Conservation (phyloP, 2,888 invertebrate genomes). For the Polyommatus iphigenia region DNA sequence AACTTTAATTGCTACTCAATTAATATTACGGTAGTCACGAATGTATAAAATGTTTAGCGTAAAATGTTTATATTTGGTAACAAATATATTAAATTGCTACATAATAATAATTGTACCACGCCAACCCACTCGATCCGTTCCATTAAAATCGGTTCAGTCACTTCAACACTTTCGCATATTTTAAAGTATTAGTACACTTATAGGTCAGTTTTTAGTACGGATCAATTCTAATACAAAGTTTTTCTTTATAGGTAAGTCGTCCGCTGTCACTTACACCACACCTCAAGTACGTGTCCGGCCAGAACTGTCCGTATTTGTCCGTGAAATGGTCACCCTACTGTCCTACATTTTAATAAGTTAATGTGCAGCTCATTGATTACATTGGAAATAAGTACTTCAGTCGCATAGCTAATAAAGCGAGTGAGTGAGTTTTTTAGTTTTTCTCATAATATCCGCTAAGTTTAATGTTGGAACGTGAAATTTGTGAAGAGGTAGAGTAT, state of each 20-base stretch:
- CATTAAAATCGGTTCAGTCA: too few species aligned
- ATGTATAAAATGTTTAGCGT: not conserved
- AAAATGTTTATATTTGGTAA: not conserved
- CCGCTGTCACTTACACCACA: conserved; percentile 32
- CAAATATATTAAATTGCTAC: not conserved
- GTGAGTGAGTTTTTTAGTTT: not conserved
- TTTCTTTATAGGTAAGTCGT: not conserved
- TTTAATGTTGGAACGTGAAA: too few species aligned
- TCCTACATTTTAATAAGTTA: conserved; percentile 35
- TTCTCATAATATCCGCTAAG: too few species aligned
- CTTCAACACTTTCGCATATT: too few species aligned
- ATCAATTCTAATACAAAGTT: not conserved
- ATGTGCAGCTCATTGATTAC: not conserved
- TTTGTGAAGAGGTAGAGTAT: too few species aligned
- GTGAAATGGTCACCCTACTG: conserved; percentile 33
- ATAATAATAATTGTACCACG: too few species aligned
- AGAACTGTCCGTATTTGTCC: conserved; percentile 38
- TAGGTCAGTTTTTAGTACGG: too few species aligned
- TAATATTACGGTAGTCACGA: conserved; percentile 1
- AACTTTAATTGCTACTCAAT: conserved; percentile 6
- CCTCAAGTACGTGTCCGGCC: conserved; percentile 29
- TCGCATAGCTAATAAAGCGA: not conserved
- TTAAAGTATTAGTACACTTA: too few species aligned
- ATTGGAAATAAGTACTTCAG: not conserved
- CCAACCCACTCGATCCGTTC: too few species aligned